A percentile compares a stretch with the other conserved stretches of the same genome.
Evolutionary conservation across 2,113 vertebrate genomes (phyloP).

Genomic region (Ginglymostoma cirratum): DNA sequence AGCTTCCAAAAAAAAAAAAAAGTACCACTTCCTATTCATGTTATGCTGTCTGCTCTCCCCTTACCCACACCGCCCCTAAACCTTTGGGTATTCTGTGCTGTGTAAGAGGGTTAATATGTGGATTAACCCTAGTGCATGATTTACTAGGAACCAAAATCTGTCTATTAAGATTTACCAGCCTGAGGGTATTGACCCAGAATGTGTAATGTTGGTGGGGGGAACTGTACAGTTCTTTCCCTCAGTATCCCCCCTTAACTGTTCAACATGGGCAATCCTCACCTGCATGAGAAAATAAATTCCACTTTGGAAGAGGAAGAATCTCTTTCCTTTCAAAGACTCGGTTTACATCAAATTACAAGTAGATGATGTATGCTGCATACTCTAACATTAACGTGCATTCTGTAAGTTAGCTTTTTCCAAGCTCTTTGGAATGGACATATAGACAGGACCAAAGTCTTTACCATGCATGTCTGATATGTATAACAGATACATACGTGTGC

Average conservation of each 20-base stretch:
- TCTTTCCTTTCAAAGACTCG: neutral
- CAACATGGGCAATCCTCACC: neutral
- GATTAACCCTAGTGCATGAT: neutral
- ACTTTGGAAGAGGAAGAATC: neutral
- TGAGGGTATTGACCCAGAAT: neutral
- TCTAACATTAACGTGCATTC: neutral
- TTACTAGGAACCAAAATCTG: neutral
- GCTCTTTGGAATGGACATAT: neutral
- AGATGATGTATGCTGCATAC: neutral
- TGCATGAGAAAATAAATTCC: neutral
- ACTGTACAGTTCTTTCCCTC: no score
- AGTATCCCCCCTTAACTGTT: neutral
- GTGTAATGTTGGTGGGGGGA: neutral
- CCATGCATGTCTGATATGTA: neutral
- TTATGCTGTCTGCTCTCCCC: neutral
- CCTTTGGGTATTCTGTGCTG: neutral
- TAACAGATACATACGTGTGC: conserved; percentile 2
- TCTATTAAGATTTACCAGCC: neutral
- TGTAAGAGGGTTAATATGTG: neutral
- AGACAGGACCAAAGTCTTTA: neutral
- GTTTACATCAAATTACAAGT: neutral
- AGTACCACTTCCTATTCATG: neutral
- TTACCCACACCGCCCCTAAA: neutral
- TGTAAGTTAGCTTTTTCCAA: neutral
- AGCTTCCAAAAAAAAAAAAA: conserved; percentile 7